Percentiles rank a stretch among this genome's conserved stretches.
Evolutionary conservation across 1,140 invertebrate species (phyloP).

Genomic region (Diachasma alloeum): DNA sequence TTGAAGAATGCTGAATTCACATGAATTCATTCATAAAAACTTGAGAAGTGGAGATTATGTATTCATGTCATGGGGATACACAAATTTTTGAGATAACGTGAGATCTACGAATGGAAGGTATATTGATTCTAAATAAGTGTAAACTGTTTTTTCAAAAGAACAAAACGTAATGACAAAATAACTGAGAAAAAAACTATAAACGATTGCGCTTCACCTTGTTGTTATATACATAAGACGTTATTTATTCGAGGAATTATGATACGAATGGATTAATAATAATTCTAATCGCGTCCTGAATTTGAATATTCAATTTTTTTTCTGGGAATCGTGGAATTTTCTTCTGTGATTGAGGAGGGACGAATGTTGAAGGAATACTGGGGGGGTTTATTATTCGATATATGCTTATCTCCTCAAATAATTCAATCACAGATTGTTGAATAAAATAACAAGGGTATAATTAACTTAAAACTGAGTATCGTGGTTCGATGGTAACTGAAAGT

Average conservation of each 20-base stretch:
- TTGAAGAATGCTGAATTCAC: neutral
- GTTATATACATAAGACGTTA: constrained; percentile 67
- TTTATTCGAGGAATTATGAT: constrained; percentile 43
- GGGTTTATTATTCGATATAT: neutral
- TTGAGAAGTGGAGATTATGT: neutral
- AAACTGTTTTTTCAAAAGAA: constrained; percentile 49
- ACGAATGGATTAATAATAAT: constrained; percentile 18
- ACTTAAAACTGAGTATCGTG: neutral
- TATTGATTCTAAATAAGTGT: constrained; percentile 62
- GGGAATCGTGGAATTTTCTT: neutral
- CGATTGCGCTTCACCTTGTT: constrained; percentile 64
- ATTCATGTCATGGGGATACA: neutral
- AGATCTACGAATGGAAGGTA: constrained; percentile 26
- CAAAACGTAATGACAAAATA: neutral
- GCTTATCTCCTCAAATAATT: neutral
- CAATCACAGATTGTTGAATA: neutral
- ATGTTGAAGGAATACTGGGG: neutral
- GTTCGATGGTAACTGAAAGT: too few relatives aligned
- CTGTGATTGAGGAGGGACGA: neutral
- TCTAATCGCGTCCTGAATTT: constrained; percentile 40
- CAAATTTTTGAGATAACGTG: neutral
- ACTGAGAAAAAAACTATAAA: constrained; percentile 35
- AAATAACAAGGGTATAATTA: neutral
- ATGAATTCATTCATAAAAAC: neutral
- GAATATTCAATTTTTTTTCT: neutral